Conservation (phyloP, 1,140 invertebrate species). For the Protaetia brevitarsis region DNA sequence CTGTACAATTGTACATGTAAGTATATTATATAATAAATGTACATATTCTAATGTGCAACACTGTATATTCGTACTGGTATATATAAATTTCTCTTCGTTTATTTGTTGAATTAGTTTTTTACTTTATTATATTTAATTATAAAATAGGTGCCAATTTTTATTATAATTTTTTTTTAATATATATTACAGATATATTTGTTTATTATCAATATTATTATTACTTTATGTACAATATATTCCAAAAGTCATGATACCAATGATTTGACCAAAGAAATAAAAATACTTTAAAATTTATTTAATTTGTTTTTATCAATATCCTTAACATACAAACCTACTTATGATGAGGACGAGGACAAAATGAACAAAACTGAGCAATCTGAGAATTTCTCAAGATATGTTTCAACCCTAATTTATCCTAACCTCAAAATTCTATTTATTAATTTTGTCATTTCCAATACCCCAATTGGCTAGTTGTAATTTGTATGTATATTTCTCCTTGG, state of each 20-base stretch:
- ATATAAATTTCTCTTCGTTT: not conserved
- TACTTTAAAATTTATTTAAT: not conserved
- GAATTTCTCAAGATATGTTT: too few species aligned
- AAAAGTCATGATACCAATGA: constrained; percentile 34
- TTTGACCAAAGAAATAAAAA: constrained; percentile 40
- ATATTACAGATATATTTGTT: not conserved
- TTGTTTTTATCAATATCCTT: constrained; percentile 7
- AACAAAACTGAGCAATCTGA: too few species aligned
- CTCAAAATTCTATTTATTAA: too few species aligned
- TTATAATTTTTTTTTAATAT: not conserved
- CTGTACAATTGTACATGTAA: not conserved
- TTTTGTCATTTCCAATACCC: too few species aligned
- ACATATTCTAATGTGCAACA: not conserved
- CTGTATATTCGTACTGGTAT: not conserved
- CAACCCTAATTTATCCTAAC: not conserved
- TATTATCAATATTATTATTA: not conserved
- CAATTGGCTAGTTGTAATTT: too few species aligned
- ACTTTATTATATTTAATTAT: constrained; percentile 3
- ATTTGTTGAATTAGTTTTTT: not conserved
- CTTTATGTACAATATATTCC: constrained; percentile 13
- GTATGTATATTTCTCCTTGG: too few species aligned
- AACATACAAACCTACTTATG: not conserved
- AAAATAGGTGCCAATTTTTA: constrained; percentile 28
- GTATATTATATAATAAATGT: not conserved
- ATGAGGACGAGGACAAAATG: too few species aligned